Evolutionary conservation across 2,113 vertebrate species (phyloP), one percentile per base, ranked within the genome.

Genomic region (Onychostruthus taczanowskii): DNA sequence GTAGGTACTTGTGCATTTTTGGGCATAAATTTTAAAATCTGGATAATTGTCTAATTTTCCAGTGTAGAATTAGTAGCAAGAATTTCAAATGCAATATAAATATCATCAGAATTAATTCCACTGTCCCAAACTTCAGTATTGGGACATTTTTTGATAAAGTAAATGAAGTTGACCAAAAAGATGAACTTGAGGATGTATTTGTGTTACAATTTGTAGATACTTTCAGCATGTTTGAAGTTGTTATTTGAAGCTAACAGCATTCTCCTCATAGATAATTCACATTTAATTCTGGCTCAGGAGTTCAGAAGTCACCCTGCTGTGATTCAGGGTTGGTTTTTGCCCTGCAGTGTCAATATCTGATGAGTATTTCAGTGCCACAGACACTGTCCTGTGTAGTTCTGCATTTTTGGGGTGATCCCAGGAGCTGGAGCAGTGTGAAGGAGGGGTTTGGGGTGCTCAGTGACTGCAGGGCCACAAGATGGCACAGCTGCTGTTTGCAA

Each of bases 401-500:
- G 26, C 27, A 1, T 26, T 81, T 82, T 47, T 50, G 44, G 63
- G 67, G n/a, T 4, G 30, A 11, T 19, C 10, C 2, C 14, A 37
- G 58, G 58, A 75, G 31, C 26, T 20, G 77, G 16, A 82, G 63
- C 52, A 67, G 33, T 33, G 16, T 15, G 24, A 7, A 13, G 56
- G 61, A 69, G 23, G 12, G 16, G 2, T 4, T 30, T 62, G n/a
- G n/a, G 78, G 21, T 43, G 87, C 43, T 76, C 41, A 3, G 55
- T 23, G 79, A 1, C 2, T 33, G 35, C 79, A 69, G 72, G 13
- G 72, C 97, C 98, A 94, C 97, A 50, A 97, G 97, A 35, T 97
- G 98, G 98, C 97, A 95, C 5, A 50, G 87, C 85, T 96, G 96
- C 83, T 19, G 47, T 55, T 96, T 82, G 58, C 52, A 79, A 30